Percentiles rank a stretch among this genome's conserved stretches.
Conservation (phyloP, 2,113 vertebrate genomes). For the Mastomys natalensis region DNA sequence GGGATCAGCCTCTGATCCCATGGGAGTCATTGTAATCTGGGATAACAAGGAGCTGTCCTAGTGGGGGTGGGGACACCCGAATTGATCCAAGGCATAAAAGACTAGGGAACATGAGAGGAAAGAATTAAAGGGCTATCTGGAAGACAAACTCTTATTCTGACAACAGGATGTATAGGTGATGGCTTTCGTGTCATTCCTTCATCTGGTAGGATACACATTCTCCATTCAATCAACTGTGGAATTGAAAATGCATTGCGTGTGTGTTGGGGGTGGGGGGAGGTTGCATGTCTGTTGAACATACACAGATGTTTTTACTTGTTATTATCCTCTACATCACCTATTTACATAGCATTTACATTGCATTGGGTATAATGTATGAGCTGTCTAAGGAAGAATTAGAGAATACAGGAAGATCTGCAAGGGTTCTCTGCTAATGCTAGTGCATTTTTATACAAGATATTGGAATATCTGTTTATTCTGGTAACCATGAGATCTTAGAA, state of each 20-base stretch:
- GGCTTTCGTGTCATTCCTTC: not conserved
- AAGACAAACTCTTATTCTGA: not conserved
- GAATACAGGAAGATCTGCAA: not conserved
- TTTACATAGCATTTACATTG: not conserved
- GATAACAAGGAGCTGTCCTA: not conserved
- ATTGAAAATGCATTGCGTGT: not conserved
- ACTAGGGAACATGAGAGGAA: not conserved
- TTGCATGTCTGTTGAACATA: not conserved
- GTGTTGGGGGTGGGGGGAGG: too few species aligned
- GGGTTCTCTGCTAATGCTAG: not conserved
- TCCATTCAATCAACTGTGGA: not conserved
- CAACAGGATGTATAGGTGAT: not conserved
- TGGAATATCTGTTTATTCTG: not conserved
- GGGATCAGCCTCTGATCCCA: not conserved
- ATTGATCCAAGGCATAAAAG: not conserved
- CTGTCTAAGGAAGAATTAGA: not conserved
- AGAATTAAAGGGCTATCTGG: not conserved
- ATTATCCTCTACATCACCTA: not conserved
- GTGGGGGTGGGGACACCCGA: fast-evolving
- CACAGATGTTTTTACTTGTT: not conserved
- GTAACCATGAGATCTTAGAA: not conserved
- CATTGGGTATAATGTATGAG: not conserved
- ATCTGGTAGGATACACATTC: not conserved
- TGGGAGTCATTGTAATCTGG: not conserved
- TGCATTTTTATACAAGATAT: not conserved